A percentile compares a stretch with the other conserved stretches of the same genome.
Evolutionary conservation across 2,888 invertebrate species (phyloP).

Genomic region (Sphinx pinastri): DNA sequence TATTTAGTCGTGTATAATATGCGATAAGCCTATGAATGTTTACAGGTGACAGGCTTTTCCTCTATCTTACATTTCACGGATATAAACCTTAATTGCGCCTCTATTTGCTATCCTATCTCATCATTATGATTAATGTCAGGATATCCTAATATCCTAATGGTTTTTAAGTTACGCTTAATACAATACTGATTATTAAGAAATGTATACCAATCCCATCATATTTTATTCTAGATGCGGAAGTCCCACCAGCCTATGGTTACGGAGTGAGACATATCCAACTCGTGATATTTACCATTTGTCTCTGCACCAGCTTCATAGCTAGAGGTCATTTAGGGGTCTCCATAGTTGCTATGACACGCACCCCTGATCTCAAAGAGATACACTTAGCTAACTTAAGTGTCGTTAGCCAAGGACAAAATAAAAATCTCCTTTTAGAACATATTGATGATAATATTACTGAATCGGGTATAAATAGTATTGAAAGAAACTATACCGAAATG

Average conservation of each 20-base stretch:
- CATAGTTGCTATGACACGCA: conserved; percentile 61
- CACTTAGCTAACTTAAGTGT: not conserved
- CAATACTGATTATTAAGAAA: too few relatives aligned
- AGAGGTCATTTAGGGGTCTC: conserved; percentile 63
- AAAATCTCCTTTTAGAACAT: not conserved
- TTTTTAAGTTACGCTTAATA: too few relatives aligned
- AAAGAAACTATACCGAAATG: not conserved
- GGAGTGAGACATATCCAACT: conserved; percentile 61
- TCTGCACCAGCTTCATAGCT: conserved; percentile 46
- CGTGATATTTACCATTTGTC: conserved; percentile 46
- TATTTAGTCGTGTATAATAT: too few relatives aligned
- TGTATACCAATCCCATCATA: too few relatives aligned
- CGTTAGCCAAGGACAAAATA: too few relatives aligned
- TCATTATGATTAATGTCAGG: too few relatives aligned
- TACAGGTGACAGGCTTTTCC: too few relatives aligned
- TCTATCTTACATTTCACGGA: too few relatives aligned
- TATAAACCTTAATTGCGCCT: too few relatives aligned
- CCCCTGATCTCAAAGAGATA: conserved; percentile 12
- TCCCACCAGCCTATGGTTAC: conserved; percentile 48
- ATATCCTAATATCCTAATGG: too few relatives aligned
- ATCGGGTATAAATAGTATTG: not conserved
- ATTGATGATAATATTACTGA: not conserved
- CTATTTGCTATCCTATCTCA: too few relatives aligned
- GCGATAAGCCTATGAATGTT: too few relatives aligned
- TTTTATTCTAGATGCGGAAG: conserved; percentile 13